Percentiles rank a stretch among this genome's conserved stretches.
phyloP scores from a whole-genome alignment of 2,888 invertebrate species.

The Epistrophella euchroma region DNA sequence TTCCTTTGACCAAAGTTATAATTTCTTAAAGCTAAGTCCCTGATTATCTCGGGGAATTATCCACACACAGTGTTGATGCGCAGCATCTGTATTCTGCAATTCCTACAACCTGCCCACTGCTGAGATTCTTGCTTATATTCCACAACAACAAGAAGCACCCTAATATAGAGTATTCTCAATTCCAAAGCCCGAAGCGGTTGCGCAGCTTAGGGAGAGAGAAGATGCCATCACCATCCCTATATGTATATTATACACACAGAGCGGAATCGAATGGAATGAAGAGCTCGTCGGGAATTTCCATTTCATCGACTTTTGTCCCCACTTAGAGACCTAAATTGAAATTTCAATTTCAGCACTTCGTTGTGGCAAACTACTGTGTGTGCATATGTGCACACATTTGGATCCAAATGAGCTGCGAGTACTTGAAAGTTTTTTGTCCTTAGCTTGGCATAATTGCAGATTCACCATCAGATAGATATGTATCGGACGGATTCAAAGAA shows the following conservation, averaged over 20 bases:
- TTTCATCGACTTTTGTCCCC: slow-evolving; percentile 72
- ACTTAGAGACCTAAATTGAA: slow-evolving; percentile 74
- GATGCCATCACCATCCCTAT: slow-evolving; percentile 57
- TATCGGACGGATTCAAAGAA: slow-evolving; percentile 41
- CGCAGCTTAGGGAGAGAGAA: neutral
- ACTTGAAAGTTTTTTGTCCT: slow-evolving; percentile 38
- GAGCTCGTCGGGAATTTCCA: slow-evolving; percentile 69
- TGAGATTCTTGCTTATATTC: slow-evolving; percentile 46
- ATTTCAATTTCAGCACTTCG: slow-evolving; percentile 71
- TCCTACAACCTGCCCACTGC: neutral
- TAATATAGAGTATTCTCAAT: slow-evolving; percentile 75
- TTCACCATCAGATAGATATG: slow-evolving; percentile 35
- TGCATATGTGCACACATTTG: slow-evolving; percentile 17
- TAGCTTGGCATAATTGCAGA: slow-evolving; percentile 56
- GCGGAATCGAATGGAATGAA: slow-evolving; percentile 61
- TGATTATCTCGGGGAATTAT: slow-evolving; percentile 68
- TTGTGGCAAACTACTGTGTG: neutral
- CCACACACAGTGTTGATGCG: slow-evolving; percentile 35
- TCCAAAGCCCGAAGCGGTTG: slow-evolving; percentile 26
- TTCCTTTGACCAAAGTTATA: slow-evolving; percentile 69
- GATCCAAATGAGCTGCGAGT: slow-evolving; percentile 29
- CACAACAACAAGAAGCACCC: slow-evolving; percentile 54
- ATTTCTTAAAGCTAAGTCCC: slow-evolving; percentile 55
- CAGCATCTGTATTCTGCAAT: slow-evolving; percentile 20
- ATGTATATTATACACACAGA: neutral